Conservation (phyloP, 2,888 invertebrate genomes). For the Parnassius smintheus region DNA sequence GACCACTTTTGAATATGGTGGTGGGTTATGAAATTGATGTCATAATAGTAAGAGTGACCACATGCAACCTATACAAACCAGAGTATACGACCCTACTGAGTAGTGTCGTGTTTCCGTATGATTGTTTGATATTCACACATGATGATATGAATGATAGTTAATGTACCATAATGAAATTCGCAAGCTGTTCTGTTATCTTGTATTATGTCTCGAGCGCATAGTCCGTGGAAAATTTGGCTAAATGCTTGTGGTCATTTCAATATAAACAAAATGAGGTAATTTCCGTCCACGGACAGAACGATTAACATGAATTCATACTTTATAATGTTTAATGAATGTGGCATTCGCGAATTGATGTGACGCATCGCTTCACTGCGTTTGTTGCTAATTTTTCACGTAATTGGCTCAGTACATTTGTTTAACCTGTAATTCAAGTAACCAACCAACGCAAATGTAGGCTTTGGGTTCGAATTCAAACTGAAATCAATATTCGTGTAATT, state of each 20-base stretch:
- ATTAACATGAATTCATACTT: slow-evolving; percentile 20
- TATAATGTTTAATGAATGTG: slow-evolving; percentile 21
- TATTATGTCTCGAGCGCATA: background rate
- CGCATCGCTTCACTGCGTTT: slow-evolving; percentile 3
- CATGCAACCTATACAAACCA: too few relatives aligned
- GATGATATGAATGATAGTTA: too few relatives aligned
- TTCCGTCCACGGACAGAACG: slow-evolving; percentile 18
- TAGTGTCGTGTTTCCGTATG: too few relatives aligned
- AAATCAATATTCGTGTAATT: too few relatives aligned
- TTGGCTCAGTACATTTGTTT: slow-evolving; percentile 5
- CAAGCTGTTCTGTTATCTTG: background rate
- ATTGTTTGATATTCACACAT: too few relatives aligned
- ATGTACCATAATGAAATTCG: too few relatives aligned
- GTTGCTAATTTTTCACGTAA: slow-evolving; percentile 11
- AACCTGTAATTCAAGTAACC: background rate
- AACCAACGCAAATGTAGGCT: too few relatives aligned
- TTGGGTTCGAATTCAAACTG: too few relatives aligned
- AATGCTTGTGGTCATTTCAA: slow-evolving; percentile 1
- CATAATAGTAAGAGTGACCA: too few relatives aligned
- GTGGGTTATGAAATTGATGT: too few relatives aligned
- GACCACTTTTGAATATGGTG: too few relatives aligned
- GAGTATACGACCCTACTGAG: too few relatives aligned
- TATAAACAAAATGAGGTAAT: slow-evolving; percentile 16
- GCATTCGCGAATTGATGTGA: slow-evolving; percentile 12
- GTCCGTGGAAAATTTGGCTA: slow-evolving; percentile 7